A percentile compares a stretch with the other conserved stretches of the same genome.
These are phyloP conservation scores for Arctopsyche grandis DNA, from an alignment of 1,140 invertebrate species.

Conservation along the genomic window DNA sequence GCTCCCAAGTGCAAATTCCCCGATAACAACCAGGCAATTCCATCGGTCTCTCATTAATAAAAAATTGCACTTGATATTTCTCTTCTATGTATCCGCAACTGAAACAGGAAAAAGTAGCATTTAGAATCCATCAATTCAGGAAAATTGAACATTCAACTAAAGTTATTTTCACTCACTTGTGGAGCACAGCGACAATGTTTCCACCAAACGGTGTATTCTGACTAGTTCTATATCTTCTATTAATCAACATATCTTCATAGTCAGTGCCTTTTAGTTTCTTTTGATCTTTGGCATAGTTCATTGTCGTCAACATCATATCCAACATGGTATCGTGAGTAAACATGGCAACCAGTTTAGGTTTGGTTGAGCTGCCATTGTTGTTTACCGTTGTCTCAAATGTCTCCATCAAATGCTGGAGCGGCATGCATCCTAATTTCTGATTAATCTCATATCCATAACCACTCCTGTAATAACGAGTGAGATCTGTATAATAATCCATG, in stretches of 20 bases:
- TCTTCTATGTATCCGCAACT: conserved; percentile 47
- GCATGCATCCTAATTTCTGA: conserved; percentile 74
- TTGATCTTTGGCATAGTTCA: conserved; percentile 75
- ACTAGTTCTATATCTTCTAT: conserved; percentile 75
- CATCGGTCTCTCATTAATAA: conserved; percentile 66
- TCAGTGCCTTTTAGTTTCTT: conserved; percentile 69
- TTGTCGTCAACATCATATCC: conserved; percentile 68
- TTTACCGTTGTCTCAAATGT: conserved; percentile 59
- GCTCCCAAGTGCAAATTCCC: conserved; percentile 65
- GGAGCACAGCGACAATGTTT: conserved; percentile 74
- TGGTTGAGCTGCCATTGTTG: conserved; percentile 23
- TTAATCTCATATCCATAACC: conserved; percentile 75
- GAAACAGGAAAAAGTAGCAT: neutral
- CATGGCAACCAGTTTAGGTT: conserved; percentile 73
- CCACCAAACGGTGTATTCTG: conserved; percentile 75
- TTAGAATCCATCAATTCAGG: neutral
- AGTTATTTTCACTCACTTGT: conserved; percentile 49
- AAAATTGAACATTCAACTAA: neutral
- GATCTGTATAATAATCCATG: conserved; percentile 82
- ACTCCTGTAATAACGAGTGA: conserved; percentile 77
- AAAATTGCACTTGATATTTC: conserved; percentile 65
- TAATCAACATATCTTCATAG: conserved; percentile 63
- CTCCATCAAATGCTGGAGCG: conserved; percentile 76
- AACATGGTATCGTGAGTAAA: conserved; percentile 78
- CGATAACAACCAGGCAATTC: conserved; percentile 64